Percentiles rank a stretch among this genome's conserved stretches.
Conservation (phyloP, 2,797 vertebrate genomes). For the Orestias chungarensis region DNA sequence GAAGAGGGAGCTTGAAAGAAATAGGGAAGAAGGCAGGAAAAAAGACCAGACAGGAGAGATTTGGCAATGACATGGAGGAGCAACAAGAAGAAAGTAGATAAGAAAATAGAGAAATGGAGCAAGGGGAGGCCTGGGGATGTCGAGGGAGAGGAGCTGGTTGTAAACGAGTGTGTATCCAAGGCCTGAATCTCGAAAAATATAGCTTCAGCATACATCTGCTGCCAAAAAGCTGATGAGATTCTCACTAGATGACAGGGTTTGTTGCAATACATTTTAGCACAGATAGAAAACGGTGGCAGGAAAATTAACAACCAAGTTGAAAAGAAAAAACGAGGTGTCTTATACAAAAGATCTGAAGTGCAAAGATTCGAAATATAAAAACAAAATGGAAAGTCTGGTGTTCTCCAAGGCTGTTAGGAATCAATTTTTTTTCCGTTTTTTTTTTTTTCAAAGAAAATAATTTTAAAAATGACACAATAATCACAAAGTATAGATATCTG, state of each 20-base stretch:
- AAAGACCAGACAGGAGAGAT: slow-evolving; percentile 74
- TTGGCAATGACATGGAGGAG: slow-evolving; percentile 77
- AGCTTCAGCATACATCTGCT: slow-evolving; percentile 65
- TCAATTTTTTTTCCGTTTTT: slow-evolving; percentile 37
- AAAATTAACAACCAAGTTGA: slow-evolving; percentile 70
- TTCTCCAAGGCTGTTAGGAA: slow-evolving; percentile 21
- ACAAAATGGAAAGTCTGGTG: slow-evolving; percentile 16
- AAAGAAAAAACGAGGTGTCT: slow-evolving; percentile 30
- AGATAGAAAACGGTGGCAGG: slow-evolving; percentile 72
- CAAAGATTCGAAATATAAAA: slow-evolving; percentile 24
- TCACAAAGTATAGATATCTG: slow-evolving; percentile 54
- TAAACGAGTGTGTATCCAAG: slow-evolving; percentile 63
- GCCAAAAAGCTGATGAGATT: slow-evolving; percentile 71
- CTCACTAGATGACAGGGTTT: slow-evolving; percentile 61
- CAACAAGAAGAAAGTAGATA: slow-evolving; percentile 79
- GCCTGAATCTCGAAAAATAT: slow-evolving; percentile 73
- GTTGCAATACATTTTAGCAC: slow-evolving; percentile 68
- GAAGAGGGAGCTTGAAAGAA: slow-evolving; percentile 70
- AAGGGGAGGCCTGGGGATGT: slow-evolving; percentile 66
- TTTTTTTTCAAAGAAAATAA: slow-evolving; percentile 45
- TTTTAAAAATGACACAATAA: slow-evolving; percentile 59
- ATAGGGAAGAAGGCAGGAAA: slow-evolving; percentile 66
- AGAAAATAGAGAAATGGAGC: slow-evolving; percentile 79
- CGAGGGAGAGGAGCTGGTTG: slow-evolving; percentile 46
- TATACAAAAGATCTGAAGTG: slow-evolving; percentile 9